Conservation (phyloP, 2,888 invertebrate species). For the Pseudanteris insignis region DNA sequence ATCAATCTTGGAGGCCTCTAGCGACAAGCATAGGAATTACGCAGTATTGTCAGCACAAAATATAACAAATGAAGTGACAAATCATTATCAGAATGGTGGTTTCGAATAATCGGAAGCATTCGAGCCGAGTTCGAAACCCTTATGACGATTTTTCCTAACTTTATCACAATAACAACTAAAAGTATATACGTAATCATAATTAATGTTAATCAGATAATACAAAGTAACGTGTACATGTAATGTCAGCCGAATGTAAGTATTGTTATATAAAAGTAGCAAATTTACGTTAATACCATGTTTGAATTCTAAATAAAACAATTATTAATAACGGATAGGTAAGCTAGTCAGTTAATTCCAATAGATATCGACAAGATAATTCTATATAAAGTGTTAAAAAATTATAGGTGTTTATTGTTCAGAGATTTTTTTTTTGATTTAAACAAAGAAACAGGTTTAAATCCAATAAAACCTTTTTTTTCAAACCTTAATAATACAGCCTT, state of each 20-base stretch:
- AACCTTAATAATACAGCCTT: too few relatives aligned
- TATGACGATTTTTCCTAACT: too few relatives aligned
- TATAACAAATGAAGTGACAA: slow-evolving; percentile 16
- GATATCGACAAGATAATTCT: too few relatives aligned
- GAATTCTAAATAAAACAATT: slow-evolving; percentile 12
- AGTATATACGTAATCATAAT: not conserved
- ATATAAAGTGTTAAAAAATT: too few relatives aligned
- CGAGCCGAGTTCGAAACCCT: too few relatives aligned
- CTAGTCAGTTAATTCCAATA: too few relatives aligned
- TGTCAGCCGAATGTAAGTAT: slow-evolving; percentile 18
- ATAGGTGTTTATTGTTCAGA: too few relatives aligned
- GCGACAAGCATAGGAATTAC: slow-evolving; percentile 32
- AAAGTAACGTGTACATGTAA: slow-evolving; percentile 1
- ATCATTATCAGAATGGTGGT: slow-evolving; percentile 17
- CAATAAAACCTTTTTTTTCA: too few relatives aligned
- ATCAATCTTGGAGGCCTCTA: slow-evolving; percentile 36
- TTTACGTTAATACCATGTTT: slow-evolving; percentile 3
- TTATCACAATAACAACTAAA: too few relatives aligned
- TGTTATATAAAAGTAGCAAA: slow-evolving; percentile 30
- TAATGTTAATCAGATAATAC: not conserved
- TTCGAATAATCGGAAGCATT: slow-evolving; percentile 7
- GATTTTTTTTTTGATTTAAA: too few relatives aligned
- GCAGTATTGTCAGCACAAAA: slow-evolving; percentile 30
- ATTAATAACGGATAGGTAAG: too few relatives aligned
- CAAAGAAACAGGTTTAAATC: too few relatives aligned